A percentile compares a stretch with the other conserved stretches of the same genome.
phyloP scores from a whole-genome alignment of 2,888 invertebrate species.

The Anticlea derivata region DNA sequence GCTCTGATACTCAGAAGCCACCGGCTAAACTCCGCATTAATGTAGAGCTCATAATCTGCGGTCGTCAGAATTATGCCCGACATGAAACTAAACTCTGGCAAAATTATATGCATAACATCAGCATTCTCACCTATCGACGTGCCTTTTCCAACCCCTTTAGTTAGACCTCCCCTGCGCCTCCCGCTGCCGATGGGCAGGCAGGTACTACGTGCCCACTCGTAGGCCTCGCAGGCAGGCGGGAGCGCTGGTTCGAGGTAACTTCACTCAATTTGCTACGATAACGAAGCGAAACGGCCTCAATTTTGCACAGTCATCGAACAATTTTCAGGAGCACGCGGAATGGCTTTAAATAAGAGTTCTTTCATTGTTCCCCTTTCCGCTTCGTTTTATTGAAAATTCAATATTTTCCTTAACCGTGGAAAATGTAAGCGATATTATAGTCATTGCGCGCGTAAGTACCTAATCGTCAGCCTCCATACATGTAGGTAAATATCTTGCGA shows the following conservation, averaged over 20 bases:
- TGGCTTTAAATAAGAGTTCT: slow-evolving; percentile 67
- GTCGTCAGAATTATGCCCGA: slow-evolving; percentile 1
- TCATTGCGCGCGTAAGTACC: slow-evolving; percentile 5
- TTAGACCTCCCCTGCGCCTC: slow-evolving; percentile 12
- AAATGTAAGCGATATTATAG: not conserved
- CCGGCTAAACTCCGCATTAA: slow-evolving; percentile 37
- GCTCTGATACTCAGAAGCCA: slow-evolving; percentile 33
- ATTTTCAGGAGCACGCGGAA: slow-evolving; percentile 49
- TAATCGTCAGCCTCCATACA: slow-evolving; percentile 39
- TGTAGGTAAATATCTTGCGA: slow-evolving; percentile 47
- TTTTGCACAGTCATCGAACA: slow-evolving; percentile 79
- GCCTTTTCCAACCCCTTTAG: slow-evolving; percentile 19
- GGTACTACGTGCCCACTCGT: too few relatives aligned
- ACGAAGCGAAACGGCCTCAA: slow-evolving; percentile 60
- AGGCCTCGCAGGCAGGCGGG: slow-evolving; percentile 21
- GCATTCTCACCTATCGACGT: slow-evolving; percentile 39
- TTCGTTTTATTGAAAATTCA: slow-evolving; percentile 21
- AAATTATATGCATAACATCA: slow-evolving; percentile 39
- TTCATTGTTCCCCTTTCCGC: slow-evolving; percentile 45
- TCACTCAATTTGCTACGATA: slow-evolving; percentile 79
- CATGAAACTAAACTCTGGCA: slow-evolving; percentile 32
- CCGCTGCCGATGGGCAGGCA: not conserved
- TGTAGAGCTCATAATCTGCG: slow-evolving; percentile 18
- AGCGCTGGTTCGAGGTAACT: slow-evolving; percentile 49
- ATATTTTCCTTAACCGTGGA: not conserved